phyloP scores from a whole-genome alignment of 2,888 invertebrate genomes.

The Netelia fuscicornis region DNA sequence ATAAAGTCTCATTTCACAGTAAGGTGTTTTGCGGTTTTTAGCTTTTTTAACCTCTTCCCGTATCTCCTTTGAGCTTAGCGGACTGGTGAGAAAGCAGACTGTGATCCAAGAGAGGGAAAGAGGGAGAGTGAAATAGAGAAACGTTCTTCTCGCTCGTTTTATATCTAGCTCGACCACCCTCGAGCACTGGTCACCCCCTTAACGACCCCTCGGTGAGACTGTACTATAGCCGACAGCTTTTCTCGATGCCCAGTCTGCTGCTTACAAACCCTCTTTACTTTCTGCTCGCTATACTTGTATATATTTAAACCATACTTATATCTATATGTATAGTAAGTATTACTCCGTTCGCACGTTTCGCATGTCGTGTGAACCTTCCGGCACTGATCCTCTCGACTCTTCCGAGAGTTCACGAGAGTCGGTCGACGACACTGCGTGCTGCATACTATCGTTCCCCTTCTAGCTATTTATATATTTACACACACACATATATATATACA shows the following conservation, averaged over 20 bases:
- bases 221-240: conserved; percentile 35
- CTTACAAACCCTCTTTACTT: conserved; percentile 52
- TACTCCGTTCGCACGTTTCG: conserved; percentile 43
- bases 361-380: conserved; percentile 38
- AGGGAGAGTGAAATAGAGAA: neutral
- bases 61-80: conserved; percentile 8
- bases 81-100: conserved; percentile 33
- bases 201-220: conserved; percentile 40
- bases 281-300: neutral
- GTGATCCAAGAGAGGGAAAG: neutral
- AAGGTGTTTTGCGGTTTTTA: neutral
- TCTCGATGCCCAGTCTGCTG: conserved; percentile 42
- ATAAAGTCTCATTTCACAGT: neutral
- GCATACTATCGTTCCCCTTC: conserved; percentile 19
- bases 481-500: neutral
- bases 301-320: conserved; percentile 1
- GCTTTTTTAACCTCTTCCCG: conserved; percentile 7
- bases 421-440: conserved; percentile 52
- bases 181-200: conserved; percentile 19
- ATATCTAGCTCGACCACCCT: conserved; percentile 37
- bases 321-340: neutral
- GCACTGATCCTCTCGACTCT: conserved; percentile 50
- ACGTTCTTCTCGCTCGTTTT: conserved; percentile 19
- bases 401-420: conserved; percentile 44
- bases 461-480: neutral